Evolutionary conservation across 2,888 invertebrate species (phyloP).

Genomic region (Sericinus montela): DNA sequence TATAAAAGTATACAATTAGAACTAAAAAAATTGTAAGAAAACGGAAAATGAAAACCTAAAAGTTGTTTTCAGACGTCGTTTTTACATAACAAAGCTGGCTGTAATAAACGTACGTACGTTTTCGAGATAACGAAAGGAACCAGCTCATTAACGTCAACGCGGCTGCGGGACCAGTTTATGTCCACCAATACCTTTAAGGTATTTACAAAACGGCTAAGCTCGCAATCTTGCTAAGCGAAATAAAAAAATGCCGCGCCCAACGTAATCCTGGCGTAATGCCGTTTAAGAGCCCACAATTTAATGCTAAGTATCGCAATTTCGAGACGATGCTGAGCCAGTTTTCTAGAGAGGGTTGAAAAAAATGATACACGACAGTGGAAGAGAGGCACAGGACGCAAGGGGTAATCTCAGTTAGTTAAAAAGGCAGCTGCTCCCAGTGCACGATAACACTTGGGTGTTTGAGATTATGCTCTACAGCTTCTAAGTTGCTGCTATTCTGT

Average conservation of each 20-base stretch:
- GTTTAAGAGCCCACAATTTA: constrained; percentile 72
- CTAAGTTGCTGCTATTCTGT: constrained; percentile 26
- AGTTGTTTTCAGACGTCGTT: constrained; percentile 45
- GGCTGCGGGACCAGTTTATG: constrained; percentile 62
- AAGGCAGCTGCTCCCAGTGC: constrained; percentile 56
- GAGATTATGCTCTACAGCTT: constrained; percentile 39
- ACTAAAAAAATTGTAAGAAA: constrained; percentile 35
- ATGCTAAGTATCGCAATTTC: constrained; percentile 74
- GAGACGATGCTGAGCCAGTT: constrained; percentile 55
- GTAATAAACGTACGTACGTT: constrained; percentile 68
- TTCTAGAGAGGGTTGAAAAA: constrained; percentile 65
- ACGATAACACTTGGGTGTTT: constrained; percentile 52
- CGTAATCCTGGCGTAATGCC: constrained; percentile 64
- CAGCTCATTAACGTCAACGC: constrained; percentile 70
- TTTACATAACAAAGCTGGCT: constrained; percentile 51
- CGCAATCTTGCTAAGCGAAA: constrained; percentile 54
- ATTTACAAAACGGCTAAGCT: constrained; percentile 70
- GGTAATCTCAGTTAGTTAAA: constrained; percentile 67
- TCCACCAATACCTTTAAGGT: constrained; percentile 71
- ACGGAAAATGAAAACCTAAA: constrained; percentile 28
- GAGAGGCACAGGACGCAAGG: constrained; percentile 31
- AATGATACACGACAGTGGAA: constrained; percentile 55
- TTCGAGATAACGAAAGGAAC: constrained; percentile 67
- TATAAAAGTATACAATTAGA: constrained; percentile 52
- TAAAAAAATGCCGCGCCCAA: constrained; percentile 52